Base-by-base conservation (phyloP, 2,797 vertebrate species). In the Ispidina picta region DNA sequence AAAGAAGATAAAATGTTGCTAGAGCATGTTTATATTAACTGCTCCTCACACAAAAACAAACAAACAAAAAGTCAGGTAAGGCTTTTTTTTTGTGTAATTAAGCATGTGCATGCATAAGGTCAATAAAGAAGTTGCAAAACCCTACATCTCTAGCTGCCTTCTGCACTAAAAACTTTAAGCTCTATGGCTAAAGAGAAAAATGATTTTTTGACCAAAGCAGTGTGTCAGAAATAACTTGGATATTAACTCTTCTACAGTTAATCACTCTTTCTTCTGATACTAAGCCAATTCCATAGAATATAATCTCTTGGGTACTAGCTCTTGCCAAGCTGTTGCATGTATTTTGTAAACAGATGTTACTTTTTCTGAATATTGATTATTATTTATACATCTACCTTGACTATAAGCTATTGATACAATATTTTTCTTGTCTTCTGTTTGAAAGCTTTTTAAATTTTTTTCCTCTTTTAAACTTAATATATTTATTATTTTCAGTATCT, bases 171-270 rank as follows among this genome's bases (percentile, higher is more conserved):
- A 37, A 28, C 17, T 60, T 69, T 23, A 74, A 81, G 7, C 9
- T 48, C 21, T 66, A 14, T 70, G 6, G 3, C 14, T 82, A 80
- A 87, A 79, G 20, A 83, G 9, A 88, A 49, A 72, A 35, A 73
- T 5, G 7, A n/a, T 22, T 48, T 86, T 65, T 58, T 82, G 54
- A 89, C 73, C 60, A 83, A 90, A 95, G n/a, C 44, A n/a, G 6
- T 29, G 25, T 51, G 9, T 83, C 65, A 91, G 54, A 96, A 86
- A 63, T 72, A 83, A 91, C 83, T 80, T 89, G 25, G 10, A 66
- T 33, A 87, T 86, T 56, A 71, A 64, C 52, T 86, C 71, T 88
- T 64, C 49, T 44, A 75, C 16, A 10, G 0, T 80, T 76, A 91
- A 65, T 71, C 69, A 64, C 7, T 64, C 22, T 75, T 89, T 69